Percentiles rank a stretch among this genome's conserved stretches.
Evolutionary conservation across 1,140 invertebrate species (phyloP).

Genomic region (Eumaeus atala): DNA sequence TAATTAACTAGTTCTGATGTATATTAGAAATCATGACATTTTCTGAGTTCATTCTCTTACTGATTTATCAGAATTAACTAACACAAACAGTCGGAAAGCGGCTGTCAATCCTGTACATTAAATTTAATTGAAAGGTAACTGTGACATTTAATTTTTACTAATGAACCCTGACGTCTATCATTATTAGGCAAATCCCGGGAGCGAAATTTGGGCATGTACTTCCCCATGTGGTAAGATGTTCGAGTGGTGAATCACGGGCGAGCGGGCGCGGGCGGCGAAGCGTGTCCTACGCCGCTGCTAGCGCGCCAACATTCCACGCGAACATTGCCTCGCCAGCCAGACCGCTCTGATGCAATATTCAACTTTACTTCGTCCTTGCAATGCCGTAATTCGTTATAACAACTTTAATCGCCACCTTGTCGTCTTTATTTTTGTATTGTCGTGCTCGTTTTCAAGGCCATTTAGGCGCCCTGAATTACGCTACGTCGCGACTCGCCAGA

Average conservation of each 20-base stretch:
- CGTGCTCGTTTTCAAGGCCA: slow-evolving; percentile 54
- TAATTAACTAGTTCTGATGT: no score
- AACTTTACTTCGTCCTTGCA: slow-evolving; percentile 73
- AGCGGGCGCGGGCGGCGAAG: slow-evolving; percentile 32
- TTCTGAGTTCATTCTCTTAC: no score
- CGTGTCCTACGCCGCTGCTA: slow-evolving; percentile 34
- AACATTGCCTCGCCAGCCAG: slow-evolving; percentile 61
- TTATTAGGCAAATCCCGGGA: slow-evolving; percentile 20
- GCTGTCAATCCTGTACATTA: no score
- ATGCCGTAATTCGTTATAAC: slow-evolving; percentile 72
- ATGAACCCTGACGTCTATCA: slow-evolving; percentile 41
- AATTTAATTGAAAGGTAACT: not conserved
- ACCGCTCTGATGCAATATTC: slow-evolving; percentile 70
- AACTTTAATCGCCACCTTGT: slow-evolving; percentile 55
- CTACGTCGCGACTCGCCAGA: slow-evolving; percentile 28
- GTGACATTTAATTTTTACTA: slow-evolving; percentile 1
- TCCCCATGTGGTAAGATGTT: slow-evolving; percentile 50
- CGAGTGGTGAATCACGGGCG: slow-evolving; percentile 46
- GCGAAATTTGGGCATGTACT: slow-evolving; percentile 49
- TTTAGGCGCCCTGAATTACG: slow-evolving; percentile 54
- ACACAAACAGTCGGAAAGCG: no score
- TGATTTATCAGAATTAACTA: no score
- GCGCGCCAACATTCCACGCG: slow-evolving; percentile 60
- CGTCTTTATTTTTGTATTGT: slow-evolving; percentile 51
- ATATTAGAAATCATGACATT: no score